Percentiles rank a stretch among this genome's conserved stretches.
Conservation (phyloP, 2,113 vertebrate species). For the Phaetusa simplex region DNA sequence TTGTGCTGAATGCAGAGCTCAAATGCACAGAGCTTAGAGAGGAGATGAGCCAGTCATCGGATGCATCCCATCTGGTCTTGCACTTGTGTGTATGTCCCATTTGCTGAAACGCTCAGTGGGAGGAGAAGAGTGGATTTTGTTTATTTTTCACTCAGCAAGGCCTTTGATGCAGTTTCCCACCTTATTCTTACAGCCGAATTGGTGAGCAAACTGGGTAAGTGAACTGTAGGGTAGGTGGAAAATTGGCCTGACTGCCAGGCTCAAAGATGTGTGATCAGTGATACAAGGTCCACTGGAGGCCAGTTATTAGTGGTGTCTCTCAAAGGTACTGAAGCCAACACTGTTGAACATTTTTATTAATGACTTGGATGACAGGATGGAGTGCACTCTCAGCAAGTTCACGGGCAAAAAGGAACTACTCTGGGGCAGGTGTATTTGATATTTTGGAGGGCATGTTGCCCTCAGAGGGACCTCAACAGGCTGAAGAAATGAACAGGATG, state of each 20-base stretch:
- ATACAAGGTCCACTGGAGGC: neutral
- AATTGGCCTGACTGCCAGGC: fast-evolving
- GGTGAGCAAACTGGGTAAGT: neutral
- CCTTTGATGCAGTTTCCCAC: neutral
- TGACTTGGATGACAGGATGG: neutral
- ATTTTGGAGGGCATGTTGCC: neutral
- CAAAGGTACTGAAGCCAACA: neutral
- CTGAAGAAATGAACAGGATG: neutral
- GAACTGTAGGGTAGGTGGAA: neutral
- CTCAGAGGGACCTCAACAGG: neutral
- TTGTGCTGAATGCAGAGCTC: neutral
- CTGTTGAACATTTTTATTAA: neutral
- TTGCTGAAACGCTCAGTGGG: neutral
- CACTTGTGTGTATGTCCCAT: neutral
- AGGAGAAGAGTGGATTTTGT: neutral
- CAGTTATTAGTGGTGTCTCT: neutral
- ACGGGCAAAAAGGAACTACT: neutral
- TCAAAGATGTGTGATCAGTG: neutral
- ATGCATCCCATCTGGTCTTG: neutral
- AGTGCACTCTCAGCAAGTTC: neutral
- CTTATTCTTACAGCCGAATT: neutral
- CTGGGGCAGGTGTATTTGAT: neutral
- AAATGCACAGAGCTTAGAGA: neutral
- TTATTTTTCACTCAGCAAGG: neutral
- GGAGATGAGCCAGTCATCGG: neutral